Base-by-base conservation (phyloP, 2,797 vertebrate species). In the Sebastes hubbsi region DNA sequence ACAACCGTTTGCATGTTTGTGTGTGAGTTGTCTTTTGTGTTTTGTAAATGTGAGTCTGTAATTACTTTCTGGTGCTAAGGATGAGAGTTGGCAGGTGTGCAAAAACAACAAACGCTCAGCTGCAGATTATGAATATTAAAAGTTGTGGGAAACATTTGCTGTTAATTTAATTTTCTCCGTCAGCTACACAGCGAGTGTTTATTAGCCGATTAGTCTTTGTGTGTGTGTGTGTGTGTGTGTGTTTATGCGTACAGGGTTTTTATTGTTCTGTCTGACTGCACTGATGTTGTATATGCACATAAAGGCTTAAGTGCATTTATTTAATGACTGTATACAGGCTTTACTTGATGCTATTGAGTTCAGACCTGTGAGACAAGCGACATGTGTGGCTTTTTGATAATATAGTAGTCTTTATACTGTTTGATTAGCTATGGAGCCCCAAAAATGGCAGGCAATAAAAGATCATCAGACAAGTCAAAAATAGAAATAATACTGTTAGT, bases 1-100 rank as follows among this genome's bases (percentile, higher is more conserved):
- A 89, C 93, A 94, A 95, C 94, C 54, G 34, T 88, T 89, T 84
- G 75, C 76, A 80, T 89, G 75, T 89, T 76, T 81, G 68, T 79
- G 72, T 81, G 73, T 78, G 73, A 59, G 59, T 65, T 70, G 25
- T 75, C 75, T 20, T 46, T 69, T 54, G 34, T 81, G 75, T 83
- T 75, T 75, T 85, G 75, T 72, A 38, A 65, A 46, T 56, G 72
- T 52, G 62, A 73, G 30, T 69, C 72, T 82, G 55, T 92, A 86
- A 88, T 89, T 88, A 83, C 72, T 27, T 75, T 32, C 56, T 75
- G 66, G 83, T 69, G 52, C 38, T 58, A 2, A 25, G 66, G 55
- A n/a, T 52, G 18, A 78, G 63, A 68, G 65, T 66, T 69, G 58
- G 56, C 34, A 69, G 67, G 38, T 74, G 68, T 65, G 29, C 29